Evolutionary conservation across 2,113 vertebrate species (phyloP), one percentile per base, ranked within the genome.

Genomic region (Agelaius phoeniceus): DNA sequence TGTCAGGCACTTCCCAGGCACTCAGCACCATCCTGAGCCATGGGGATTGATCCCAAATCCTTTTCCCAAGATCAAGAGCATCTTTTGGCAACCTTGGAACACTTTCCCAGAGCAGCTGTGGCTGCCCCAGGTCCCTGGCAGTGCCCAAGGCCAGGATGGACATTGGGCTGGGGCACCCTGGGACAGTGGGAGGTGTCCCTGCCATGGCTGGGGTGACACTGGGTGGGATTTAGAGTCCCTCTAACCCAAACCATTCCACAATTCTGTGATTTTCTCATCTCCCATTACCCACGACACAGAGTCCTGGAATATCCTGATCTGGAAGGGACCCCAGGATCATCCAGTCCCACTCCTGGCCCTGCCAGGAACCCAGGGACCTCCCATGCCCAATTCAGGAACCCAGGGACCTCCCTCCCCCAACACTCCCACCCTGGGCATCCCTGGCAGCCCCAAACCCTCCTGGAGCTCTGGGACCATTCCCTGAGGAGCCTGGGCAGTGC

Each of bases 291-390:
- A 4, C 30, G 20, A 8, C 23, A 51, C 24, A 51, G 14, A 51
- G n/a, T 51, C 18, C 1, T 1, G 35, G 44, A 59, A n/a, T 23
- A 28, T 24, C 44, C 44, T 51, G 55, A 12, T 15, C 30, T 41
- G 44, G 9, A 0, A 51, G 1, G 5, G 24, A 6, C 15, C 46
- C 1, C 15, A 27, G 24, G 66, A 15, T 19, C 44, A 28, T 2
- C 44, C 44, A 3, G 3, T 2, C 35, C 44, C 2, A 2, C 7
- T 14, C 39, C 26, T 7, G 11, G 1, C 6, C 26, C 62, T 67
- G 62, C 41, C 1, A 39, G 46, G 77, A 35, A 35, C 35, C 35
- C 35, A 35, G 35, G 35, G 35, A 35, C 35, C 35, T 35, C 35
- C 35, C 35, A 35, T 35, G 35, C 35, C 35, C 35, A 35, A 35